These are phyloP conservation scores for Gambusia affinis DNA, from an alignment of 2,113 vertebrate genomes.

Conservation along the genomic window DNA sequence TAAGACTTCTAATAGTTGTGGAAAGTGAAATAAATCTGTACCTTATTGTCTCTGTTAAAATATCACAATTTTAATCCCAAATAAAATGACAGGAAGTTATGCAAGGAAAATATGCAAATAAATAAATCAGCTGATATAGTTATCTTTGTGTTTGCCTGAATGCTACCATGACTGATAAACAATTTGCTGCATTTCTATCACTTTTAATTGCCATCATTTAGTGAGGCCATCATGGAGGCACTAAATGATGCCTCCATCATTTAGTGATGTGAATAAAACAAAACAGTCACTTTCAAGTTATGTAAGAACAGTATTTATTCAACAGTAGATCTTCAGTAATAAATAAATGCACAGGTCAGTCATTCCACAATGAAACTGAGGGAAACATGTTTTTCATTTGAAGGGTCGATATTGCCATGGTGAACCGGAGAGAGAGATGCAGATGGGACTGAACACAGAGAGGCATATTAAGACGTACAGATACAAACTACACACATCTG, in stretches of 20 bases:
- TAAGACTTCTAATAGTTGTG: neutral
- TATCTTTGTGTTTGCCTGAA: too few species aligned
- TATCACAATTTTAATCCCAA: neutral
- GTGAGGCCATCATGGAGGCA: too few species aligned
- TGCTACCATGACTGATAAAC: neutral
- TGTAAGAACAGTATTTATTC: slow-evolving; percentile 82
- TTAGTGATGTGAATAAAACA: neutral
- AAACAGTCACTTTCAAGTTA: slow-evolving; percentile 19
- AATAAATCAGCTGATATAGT: neutral
- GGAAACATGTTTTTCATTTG: slow-evolving; percentile 37
- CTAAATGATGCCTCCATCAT: neutral
- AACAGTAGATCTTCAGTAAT: slow-evolving; percentile 79
- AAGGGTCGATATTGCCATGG: slow-evolving; percentile 76
- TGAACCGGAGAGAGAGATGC: slow-evolving; percentile 60
- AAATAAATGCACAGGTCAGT: slow-evolving; percentile 82
- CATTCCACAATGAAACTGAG: slow-evolving; percentile 73
- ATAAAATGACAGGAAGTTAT: neutral
- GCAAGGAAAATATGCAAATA: neutral
- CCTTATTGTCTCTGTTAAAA: neutral
- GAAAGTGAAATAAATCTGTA: neutral
- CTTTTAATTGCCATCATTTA: neutral
- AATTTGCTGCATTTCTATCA: neutral
- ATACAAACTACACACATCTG: slow-evolving; percentile 47
- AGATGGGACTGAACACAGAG: slow-evolving; percentile 44
- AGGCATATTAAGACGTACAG: slow-evolving; percentile 45